Evolutionary conservation across 2,797 vertebrate genomes (phyloP), one percentile per base, ranked within the genome.

Genomic region (Sphenopsis melanotis): DNA sequence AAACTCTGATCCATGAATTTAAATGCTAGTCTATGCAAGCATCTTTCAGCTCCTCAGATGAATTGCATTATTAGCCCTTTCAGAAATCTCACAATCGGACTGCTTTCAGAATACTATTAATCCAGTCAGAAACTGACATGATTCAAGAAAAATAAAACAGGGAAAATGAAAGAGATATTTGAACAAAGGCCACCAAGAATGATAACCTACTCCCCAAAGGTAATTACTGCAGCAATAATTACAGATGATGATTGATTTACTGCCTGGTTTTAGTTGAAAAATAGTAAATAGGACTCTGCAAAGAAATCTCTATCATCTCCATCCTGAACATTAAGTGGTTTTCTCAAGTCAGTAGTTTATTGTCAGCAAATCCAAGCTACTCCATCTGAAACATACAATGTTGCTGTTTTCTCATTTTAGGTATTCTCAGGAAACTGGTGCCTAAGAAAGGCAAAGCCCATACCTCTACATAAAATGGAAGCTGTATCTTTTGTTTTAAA

Each of bases 391-490:
- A 80, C 4, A 2, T 34, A 56, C 53, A 80, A 36, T 66, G 63
- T 74, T 91, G 49, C 70, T 89, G 44, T 71, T 79, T 79, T n/a
- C 92, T 96, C 90, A 55, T 92, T 92, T 92, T 86, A 95, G 85
- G 90, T 83, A 82, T 42, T 32, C 82, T 66, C 82, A 84, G 83
- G 84, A 91, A 92, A 89, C 70, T 77, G 85, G 84, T 36, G 49
- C 44, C n/a, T 34, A 49, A 76, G 60, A 63, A 76, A 96, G 32
- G 92, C 89, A 86, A 87, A 93, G 85, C 69, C 86, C 94, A 66
- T 42, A 86, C 90, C 91, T 91, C 83, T 82, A 89, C 61, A 88
- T 90, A 97, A 97, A 97, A 97, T 93, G 92, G 92, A 97, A 96
- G 74, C 76, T 95, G 37, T 83, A 95, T 83, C 92, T 97, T 96